A percentile compares a stretch with the other conserved stretches of the same genome.
Conservation (phyloP, 2,888 invertebrate genomes). For the Andrena bicolor region DNA sequence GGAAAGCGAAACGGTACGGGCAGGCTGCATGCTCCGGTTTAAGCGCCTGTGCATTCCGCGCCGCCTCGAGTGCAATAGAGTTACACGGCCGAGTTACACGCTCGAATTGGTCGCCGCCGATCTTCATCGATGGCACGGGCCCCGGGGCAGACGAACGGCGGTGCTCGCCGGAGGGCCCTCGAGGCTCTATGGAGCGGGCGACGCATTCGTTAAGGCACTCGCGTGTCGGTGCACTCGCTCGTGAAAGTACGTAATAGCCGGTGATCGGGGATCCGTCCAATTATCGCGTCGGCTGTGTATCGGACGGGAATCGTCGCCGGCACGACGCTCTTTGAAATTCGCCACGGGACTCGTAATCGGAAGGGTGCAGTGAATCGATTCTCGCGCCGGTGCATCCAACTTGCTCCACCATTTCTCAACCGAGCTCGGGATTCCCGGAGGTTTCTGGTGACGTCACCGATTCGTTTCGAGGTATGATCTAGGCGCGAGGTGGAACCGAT, state of each 20-base stretch:
- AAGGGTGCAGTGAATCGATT: not conserved
- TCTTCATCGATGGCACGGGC: conserved; percentile 15
- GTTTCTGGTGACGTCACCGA: no score
- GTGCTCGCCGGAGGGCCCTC: conserved; percentile 29
- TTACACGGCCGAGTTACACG: conserved; percentile 19
- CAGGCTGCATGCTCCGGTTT: not conserved
- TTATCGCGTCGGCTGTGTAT: conserved; percentile 42
- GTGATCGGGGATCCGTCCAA: conserved; percentile 50
- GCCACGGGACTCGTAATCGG: not conserved
- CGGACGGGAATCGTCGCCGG: conserved; percentile 35
- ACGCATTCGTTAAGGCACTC: conserved; percentile 52
- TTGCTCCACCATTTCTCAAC: not conserved
- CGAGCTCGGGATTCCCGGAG: not conserved
- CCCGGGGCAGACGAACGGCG: not conserved
- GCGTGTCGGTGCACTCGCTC: conserved; percentile 49
- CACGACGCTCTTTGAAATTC: conserved; percentile 1
- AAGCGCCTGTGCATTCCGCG: not conserved
- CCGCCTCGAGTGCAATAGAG: conserved; percentile 31
- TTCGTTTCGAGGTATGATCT: no score
- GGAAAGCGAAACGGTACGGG: not conserved
- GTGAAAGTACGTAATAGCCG: conserved; percentile 55
- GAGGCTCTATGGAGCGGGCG: conserved; percentile 33
- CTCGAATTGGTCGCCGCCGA: conserved; percentile 21
- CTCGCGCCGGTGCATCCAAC: not conserved
- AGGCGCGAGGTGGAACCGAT: not conserved